A percentile compares a stretch with the other conserved stretches of the same genome.
Evolutionary conservation across 1,140 invertebrate species (phyloP).

Genomic region (Temnothorax nylanderi): DNA sequence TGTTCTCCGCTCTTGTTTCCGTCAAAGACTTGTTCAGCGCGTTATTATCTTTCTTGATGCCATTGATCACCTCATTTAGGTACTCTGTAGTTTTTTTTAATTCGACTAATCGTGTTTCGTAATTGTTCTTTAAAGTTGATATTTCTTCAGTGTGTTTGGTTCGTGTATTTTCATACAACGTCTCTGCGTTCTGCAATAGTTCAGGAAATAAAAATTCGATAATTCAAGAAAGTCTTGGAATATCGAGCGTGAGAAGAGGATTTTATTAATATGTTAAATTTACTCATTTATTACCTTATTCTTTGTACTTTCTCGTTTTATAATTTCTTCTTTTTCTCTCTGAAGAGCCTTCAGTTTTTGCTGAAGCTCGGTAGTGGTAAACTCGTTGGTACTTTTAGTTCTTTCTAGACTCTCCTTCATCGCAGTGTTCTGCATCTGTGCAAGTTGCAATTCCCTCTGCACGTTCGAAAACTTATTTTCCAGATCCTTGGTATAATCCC

Average conservation of each 20-base stretch:
- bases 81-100: neutral
- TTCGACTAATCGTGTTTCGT: neutral
- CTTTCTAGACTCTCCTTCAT: neutral
- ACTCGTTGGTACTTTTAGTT: neutral
- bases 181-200: neutral
- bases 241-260: neutral
- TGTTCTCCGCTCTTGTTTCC: neutral
- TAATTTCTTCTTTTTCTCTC: constrained; percentile 24
- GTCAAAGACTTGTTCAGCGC: neutral
- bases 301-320: neutral
- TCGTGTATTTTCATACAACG: neutral
- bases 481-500: constrained; percentile 24
- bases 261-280: neutral
- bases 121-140: neutral
- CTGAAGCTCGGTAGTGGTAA: neutral
- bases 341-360: neutral
- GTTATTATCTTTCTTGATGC: neutral
- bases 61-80: neutral
- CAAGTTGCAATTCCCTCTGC: neutral
- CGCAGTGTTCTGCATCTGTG: neutral
- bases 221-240: neutral
- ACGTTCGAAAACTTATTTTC: neutral
- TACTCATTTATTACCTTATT: constrained; percentile 8
- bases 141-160: neutral
- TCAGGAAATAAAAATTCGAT: neutral